Conservation (phyloP, 1,140 invertebrate species). For the Macrobrachium nipponense region DNA sequence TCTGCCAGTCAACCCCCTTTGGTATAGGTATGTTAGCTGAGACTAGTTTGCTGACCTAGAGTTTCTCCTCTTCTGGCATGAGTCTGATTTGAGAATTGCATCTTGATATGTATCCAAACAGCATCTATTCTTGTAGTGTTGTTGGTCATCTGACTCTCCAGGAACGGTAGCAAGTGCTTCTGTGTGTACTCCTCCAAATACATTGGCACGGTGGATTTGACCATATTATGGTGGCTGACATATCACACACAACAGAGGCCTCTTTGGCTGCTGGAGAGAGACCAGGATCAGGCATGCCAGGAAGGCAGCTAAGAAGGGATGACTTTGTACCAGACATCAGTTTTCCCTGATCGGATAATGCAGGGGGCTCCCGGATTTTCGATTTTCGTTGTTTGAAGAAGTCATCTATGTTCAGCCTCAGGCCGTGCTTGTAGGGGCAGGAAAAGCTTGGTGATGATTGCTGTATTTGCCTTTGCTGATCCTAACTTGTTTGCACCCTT, state of each 20-base stretch:
- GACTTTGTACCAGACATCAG: not conserved
- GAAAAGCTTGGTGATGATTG: constrained; percentile 22
- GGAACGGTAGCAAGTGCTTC: constrained; percentile 10
- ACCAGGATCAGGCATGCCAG: constrained; percentile 25
- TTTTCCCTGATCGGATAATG: too few species aligned
- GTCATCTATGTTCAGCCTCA: constrained; percentile 14
- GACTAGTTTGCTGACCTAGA: too few species aligned
- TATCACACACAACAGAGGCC: constrained; percentile 6
- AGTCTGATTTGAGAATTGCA: constrained; percentile 29
- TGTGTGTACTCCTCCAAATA: constrained; percentile 25
- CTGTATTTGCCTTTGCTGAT: constrained; percentile 25
- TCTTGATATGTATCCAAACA: too few species aligned
- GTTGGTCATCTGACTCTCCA: constrained; percentile 9
- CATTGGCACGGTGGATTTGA: constrained; percentile 8
- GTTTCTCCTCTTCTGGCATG: not conserved
- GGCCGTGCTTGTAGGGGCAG: constrained; percentile 24
- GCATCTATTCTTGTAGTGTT: constrained; percentile 27
- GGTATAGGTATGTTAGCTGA: too few species aligned
- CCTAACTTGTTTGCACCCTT: constrained; percentile 31
- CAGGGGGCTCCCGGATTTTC: not conserved
- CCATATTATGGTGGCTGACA: constrained; percentile 13
- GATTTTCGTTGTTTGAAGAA: constrained; percentile 21
- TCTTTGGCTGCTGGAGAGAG: constrained; percentile 10
- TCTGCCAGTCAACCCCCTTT: too few species aligned
- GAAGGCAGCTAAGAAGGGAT: too few species aligned